Evolutionary conservation across 2,113 vertebrate genomes (phyloP).

Genomic region (Fregetta grallaria): DNA sequence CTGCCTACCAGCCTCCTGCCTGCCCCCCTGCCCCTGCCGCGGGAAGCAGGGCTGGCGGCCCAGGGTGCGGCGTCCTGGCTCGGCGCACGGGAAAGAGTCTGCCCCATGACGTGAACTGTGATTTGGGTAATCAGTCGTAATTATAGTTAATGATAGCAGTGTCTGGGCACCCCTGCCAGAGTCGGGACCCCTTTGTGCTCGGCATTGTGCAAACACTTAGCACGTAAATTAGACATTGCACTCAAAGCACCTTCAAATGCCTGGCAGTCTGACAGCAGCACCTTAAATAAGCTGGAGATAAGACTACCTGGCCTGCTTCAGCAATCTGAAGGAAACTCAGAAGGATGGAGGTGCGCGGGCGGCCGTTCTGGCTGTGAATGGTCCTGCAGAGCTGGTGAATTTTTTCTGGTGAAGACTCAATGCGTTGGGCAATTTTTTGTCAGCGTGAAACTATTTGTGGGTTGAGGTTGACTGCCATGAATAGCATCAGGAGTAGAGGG

Average conservation of each 20-base stretch:
- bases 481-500: not conserved
- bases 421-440: not conserved
- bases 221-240: not conserved
- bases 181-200: not conserved
- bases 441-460: not conserved
- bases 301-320: not conserved
- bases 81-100: not conserved
- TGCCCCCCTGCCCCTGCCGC: rapidly evolving
- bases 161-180: conserved; percentile 32
- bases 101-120: conserved; percentile 1
- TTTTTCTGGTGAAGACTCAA: conserved; percentile 6
- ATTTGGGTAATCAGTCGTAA: conserved; percentile 39
- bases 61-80: not conserved
- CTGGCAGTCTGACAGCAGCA: not conserved
- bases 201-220: conserved; percentile 30
- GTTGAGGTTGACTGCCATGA: conserved; percentile 12
- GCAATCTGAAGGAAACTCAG: not conserved
- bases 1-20: not conserved
- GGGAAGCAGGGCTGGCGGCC: not conserved
- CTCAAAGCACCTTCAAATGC: not conserved
- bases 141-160: conserved; percentile 17
- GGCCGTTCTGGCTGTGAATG: not conserved
- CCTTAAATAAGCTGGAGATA: not conserved
- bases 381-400: not conserved
- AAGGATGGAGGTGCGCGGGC: rapidly evolving